Conservation (phyloP, 1,140 invertebrate species). For the Ectropis grisescens region DNA sequence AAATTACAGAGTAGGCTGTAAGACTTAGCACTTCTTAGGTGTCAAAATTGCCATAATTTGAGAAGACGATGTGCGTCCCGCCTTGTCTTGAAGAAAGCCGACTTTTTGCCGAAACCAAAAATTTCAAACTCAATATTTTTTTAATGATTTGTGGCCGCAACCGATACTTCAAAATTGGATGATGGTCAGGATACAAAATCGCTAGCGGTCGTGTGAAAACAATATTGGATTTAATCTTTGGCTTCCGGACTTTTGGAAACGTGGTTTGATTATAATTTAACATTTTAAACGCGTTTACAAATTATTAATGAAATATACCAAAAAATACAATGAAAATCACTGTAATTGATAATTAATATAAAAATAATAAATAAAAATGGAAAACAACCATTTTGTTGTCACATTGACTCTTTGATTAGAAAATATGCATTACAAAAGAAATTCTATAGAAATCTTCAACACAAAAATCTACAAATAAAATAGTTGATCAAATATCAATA, state of each 20-base stretch:
- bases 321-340: too few relatives aligned
- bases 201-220: constrained; percentile 58
- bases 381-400: too few relatives aligned
- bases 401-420: too few relatives aligned
- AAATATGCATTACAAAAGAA: too few relatives aligned
- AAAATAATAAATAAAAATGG: too few relatives aligned
- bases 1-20: constrained; percentile 52
- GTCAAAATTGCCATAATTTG: constrained; percentile 68
- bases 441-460: too few relatives aligned
- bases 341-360: too few relatives aligned
- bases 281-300: too few relatives aligned
- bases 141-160: constrained; percentile 62
- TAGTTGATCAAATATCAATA: too few relatives aligned
- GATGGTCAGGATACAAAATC: constrained; percentile 54
- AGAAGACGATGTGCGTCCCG: constrained; percentile 43
- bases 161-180: constrained; percentile 59
- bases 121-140: constrained; percentile 55
- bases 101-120: constrained; percentile 51
- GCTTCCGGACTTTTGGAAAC: not conserved
- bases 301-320: too few relatives aligned
- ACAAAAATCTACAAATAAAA: too few relatives aligned
- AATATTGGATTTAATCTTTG: constrained; percentile 20
- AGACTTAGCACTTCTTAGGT: constrained; percentile 62
- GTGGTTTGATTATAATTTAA: too few relatives aligned
- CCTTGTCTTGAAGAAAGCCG: constrained; percentile 49